Evolutionary conservation across 2,888 invertebrate genomes (phyloP), one percentile per base, ranked within the genome.

Genomic region (Macrosiphum euphorbiae): DNA sequence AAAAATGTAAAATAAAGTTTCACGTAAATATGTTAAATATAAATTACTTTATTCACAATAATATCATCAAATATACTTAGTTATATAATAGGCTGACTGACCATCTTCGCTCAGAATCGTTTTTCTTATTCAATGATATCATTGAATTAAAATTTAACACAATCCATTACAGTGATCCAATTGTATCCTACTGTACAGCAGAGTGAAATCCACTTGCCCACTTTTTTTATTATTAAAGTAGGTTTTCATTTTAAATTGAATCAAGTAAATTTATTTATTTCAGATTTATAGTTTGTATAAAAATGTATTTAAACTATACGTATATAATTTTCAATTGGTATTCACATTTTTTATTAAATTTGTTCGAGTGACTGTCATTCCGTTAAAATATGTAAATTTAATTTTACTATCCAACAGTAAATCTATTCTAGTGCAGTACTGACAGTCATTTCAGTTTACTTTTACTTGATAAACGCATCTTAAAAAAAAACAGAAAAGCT

Each of bases 361-460:
- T 61, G 47, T 90, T 35, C 3, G 41, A 35, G 50, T 90, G 24
- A 67, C 78, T 26, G 3, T 78, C 35, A 90, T 90, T 41, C 5
- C 5, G 10, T 47, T 67, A 90, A 67, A 16, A n/a, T 90, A 90
- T 67, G 67, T 8, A 90, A 90, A 90, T 61, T 90, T 67, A 47
- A 90, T 78, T 90, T 90, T 50, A 67, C 50, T 78, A n/a, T 50
- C 67, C 11, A 47, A 50, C n/a, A 24, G 47, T 35, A 47, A 90
- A n/a, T 47, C 35, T 50, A 35, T 90, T 90, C 47, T n/a, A 24
- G 44, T 58, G 7, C 41, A 11, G 44, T 58, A 44, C 44, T 41
- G 58, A 89, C 44, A 67, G 61, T 44, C 52, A 28, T 61, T 89
- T 61, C 28, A 41, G 28, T 61, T 89, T 58, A 16, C 28, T 47